These are phyloP conservation scores for Nematostella vectensis DNA, from an alignment of 92 coral and sea anemone species.

Conservation along the genomic window DNA sequence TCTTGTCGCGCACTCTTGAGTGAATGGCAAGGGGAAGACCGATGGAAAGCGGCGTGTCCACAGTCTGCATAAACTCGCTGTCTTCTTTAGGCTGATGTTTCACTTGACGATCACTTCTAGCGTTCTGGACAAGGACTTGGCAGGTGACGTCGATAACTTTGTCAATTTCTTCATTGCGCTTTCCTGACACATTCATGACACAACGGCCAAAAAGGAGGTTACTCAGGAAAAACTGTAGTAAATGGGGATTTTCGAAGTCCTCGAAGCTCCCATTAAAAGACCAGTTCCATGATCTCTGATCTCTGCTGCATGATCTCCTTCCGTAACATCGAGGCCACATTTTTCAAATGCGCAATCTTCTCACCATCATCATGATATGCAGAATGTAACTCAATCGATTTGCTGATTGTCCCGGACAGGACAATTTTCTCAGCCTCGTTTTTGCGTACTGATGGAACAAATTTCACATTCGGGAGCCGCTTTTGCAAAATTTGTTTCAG, in stretches of 20 bases:
- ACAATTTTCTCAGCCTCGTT: constrained; percentile 30
- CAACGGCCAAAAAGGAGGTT: constrained; percentile 13
- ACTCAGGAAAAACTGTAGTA: constrained; percentile 27
- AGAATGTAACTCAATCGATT: constrained; percentile 17
- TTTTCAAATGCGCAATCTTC: constrained; percentile 19
- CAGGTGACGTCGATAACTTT: constrained; percentile 26
- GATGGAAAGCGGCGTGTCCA: constrained; percentile 22
- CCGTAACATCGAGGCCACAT: constrained; percentile 1
- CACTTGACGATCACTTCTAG: constrained; percentile 30
- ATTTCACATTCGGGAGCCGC: not conserved
- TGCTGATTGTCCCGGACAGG: constrained; percentile 17
- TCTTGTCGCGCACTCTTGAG: constrained; percentile 26
- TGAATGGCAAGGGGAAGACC: constrained; percentile 27
- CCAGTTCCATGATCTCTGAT: constrained; percentile 11
- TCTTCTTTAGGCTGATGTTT: no score
- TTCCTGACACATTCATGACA: not conserved
- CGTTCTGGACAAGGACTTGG: constrained; percentile 30
- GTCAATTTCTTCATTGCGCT: constrained; percentile 13
- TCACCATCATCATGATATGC: constrained; percentile 15
- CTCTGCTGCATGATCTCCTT: not conserved
- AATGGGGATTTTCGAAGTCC: constrained; percentile 22
- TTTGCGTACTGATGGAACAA: constrained; percentile 2
- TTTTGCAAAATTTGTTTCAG: not conserved
- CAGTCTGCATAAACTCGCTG: no score
- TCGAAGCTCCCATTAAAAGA: constrained; percentile 21